Base-by-base conservation (phyloP, 2,888 invertebrate genomes). In the Busseola fusca region DNA sequence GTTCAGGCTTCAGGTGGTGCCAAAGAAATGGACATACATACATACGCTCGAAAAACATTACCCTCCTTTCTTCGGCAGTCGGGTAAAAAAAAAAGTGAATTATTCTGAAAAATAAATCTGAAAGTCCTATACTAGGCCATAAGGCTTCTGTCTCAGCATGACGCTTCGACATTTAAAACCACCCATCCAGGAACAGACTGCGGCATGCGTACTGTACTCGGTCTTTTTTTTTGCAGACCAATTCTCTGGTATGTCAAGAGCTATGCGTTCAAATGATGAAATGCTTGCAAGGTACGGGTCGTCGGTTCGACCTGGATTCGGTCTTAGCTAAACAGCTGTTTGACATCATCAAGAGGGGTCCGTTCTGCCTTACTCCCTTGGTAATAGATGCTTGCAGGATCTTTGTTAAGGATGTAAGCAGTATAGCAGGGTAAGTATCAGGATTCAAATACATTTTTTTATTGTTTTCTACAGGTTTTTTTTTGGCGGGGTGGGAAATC, bases 311-410 rank as follows among this genome's bases (percentile, higher is more conserved):
- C 18, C 48, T 83, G 0, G 74, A 73, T n/a, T 45, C 76, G 0
- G 52, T 63, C 0, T 76, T 84, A 6, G 65, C 80, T 0, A 80
- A 66, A 16, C 58, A 72, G 3, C 58, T 84, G 6, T 68, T n/a
- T 3, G 64, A 63, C 7, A 71, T 84, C 10, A 57, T 84, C 0
- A 72, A 50, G 18, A 69, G 64, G 6, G 45, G 62, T 18, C 82
- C 82, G 0, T 73, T 70, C 60, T 69, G 71, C 18, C 18, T 83
- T 0, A 84, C 84, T 0, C 84, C 84, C 0, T 58, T 84, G 0
- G 72, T 77, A 1, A 27, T 84, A 40, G 83, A 84, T 25, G 80
- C 80, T 58, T 84, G 81, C 52, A 84, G 84, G 56, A 57, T 83
- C 3, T 85, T 85, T 52, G 12, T 84, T 6, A 72, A 77, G 27